A percentile compares a stretch with the other conserved stretches of the same genome.
Conservation (phyloP, 1,140 invertebrate genomes). For the Macrobrachium nipponense region DNA sequence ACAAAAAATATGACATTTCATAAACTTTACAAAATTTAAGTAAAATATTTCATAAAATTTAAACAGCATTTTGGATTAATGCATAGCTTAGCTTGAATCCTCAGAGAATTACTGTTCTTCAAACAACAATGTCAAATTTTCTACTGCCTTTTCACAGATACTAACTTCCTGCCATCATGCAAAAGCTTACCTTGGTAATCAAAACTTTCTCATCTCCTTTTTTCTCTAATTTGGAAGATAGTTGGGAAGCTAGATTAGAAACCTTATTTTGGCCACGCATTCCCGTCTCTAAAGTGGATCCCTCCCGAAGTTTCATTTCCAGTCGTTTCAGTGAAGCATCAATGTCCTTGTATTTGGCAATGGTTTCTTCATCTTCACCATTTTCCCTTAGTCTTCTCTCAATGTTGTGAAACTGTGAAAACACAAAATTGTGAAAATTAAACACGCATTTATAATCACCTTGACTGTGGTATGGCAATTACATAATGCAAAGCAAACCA, state of each 20-base stretch:
- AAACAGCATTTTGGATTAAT: too few relatives aligned
- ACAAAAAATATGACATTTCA: too few relatives aligned
- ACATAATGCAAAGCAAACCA: too few relatives aligned
- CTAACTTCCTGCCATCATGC: too few relatives aligned
- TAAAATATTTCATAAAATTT: too few relatives aligned
- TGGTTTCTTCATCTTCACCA: constrained; percentile 64
- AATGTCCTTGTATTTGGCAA: constrained; percentile 78
- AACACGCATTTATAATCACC: too few relatives aligned
- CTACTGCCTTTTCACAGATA: too few relatives aligned
- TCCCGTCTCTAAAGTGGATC: constrained; percentile 76
- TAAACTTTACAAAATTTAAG: too few relatives aligned
- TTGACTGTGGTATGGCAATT: too few relatives aligned
- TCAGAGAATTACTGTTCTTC: too few relatives aligned
- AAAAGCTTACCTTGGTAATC: constrained; percentile 44
- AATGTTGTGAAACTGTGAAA: constrained; percentile 79
- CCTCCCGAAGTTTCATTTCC: constrained; percentile 84
- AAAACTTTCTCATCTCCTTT: constrained; percentile 50
- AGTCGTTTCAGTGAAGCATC: constrained; percentile 84
- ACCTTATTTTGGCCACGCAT: constrained; percentile 84
- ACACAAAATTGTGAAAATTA: neutral
- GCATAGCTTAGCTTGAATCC: too few relatives aligned
- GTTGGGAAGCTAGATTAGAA: constrained; percentile 86
- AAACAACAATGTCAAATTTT: too few relatives aligned
- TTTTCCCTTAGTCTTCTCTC: constrained; percentile 80
- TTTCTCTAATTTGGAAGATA: constrained; percentile 75